A percentile compares a stretch with the other conserved stretches of the same genome.
Evolutionary conservation across 2,113 vertebrate species (phyloP).

Genomic region (Nycticryphes semicollaris): DNA sequence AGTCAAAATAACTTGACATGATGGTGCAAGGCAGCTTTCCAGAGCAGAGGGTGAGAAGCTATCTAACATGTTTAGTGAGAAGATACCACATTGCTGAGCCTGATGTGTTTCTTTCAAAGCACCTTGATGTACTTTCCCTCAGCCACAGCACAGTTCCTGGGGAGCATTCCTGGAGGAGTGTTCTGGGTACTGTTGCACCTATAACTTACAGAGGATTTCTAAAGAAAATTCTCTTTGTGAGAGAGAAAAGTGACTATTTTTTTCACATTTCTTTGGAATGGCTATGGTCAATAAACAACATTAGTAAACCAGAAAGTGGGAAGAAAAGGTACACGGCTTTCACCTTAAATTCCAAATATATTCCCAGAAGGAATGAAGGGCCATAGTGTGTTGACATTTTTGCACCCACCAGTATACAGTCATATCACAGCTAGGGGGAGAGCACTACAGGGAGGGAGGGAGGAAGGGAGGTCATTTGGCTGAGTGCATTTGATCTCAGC

Average conservation of each 20-base stretch:
- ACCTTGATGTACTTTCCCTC: neutral
- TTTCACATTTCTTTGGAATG: neutral
- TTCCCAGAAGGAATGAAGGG: fast-evolving
- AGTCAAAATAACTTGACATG: neutral
- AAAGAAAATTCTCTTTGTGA: neutral
- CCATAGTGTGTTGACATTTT: fast-evolving
- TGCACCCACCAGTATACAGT: neutral
- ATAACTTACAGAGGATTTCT: neutral
- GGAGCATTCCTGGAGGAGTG: neutral
- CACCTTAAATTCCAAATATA: neutral
- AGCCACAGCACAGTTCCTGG: neutral
- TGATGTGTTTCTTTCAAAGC: neutral
- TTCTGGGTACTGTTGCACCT: fast-evolving
- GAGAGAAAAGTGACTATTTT: neutral
- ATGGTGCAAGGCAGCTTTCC: neutral
- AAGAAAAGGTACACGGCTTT: fast-evolving
- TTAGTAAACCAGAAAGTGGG: neutral
- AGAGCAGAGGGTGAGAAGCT: neutral
- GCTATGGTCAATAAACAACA: fast-evolving
- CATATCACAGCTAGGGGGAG: neutral
- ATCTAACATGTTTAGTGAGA: neutral
- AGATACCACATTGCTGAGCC: neutral
- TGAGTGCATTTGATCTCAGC: neutral
- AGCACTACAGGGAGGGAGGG: neutral
- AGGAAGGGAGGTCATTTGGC: neutral